Conservation (phyloP, 2,888 invertebrate species). For the Mesorhabditis spiculigera region DNA sequence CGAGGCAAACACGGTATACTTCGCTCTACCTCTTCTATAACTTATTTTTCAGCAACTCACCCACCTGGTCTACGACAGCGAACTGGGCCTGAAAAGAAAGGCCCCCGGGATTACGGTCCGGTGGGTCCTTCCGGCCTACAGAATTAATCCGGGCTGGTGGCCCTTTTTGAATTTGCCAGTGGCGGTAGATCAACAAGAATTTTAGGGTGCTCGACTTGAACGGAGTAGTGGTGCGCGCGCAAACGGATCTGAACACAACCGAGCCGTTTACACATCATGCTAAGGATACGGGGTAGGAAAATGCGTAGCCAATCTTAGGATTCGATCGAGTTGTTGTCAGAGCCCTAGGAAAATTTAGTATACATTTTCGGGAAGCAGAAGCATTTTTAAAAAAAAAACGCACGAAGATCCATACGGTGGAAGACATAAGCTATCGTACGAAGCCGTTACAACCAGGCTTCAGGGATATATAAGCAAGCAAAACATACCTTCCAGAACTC, state of each 20-base stretch:
- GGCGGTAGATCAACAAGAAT: background rate
- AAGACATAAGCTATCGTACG: no score
- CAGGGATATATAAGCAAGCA: background rate
- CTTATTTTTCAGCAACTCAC: constrained; percentile 34
- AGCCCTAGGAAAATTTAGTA: no score
- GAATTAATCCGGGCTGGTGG: background rate
- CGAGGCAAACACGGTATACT: constrained; percentile 35
- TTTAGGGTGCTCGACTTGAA: constrained; percentile 40
- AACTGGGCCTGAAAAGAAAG: constrained; percentile 29
- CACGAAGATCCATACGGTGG: no score
- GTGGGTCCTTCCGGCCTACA: background rate
- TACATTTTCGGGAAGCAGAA: no score
- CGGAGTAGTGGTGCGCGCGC: constrained; percentile 35
- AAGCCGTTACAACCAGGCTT: no score
- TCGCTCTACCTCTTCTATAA: background rate
- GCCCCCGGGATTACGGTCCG: constrained; percentile 29
- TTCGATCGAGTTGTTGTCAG: no score
- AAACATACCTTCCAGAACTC: constrained; percentile 22
- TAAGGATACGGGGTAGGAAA: constrained; percentile 34
- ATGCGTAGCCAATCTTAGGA: background rate
- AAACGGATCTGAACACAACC: constrained; percentile 40
- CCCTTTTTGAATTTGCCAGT: constrained; percentile 14
- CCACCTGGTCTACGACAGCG: constrained; percentile 35
- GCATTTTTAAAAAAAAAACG: no score
- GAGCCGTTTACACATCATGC: constrained; percentile 46